phyloP scores from a whole-genome alignment of 53 echinoderm and acorn worm genomes.

The Zoroaster sp. region DNA sequence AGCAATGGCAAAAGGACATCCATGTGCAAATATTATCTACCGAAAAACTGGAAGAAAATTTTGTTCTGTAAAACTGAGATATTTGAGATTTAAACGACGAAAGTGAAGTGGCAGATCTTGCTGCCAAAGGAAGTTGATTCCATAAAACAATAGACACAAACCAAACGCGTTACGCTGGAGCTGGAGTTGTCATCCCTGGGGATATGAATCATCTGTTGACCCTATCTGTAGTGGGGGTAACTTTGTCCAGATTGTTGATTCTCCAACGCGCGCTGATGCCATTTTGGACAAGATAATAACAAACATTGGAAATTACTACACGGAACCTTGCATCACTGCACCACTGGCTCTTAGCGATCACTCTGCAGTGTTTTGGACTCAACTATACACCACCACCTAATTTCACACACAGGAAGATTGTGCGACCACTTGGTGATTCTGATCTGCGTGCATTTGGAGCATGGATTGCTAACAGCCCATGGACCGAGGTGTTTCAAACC shows the following conservation, averaged over 20 bases:
- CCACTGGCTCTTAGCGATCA: too few relatives aligned
- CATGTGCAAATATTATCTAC: not conserved
- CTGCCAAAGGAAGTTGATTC: too few relatives aligned
- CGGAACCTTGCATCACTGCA: too few relatives aligned
- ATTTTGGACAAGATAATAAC: constrained; percentile 12
- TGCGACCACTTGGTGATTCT: not conserved
- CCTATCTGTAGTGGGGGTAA: not conserved
- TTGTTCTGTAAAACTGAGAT: too few relatives aligned
- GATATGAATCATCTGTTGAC: constrained; percentile 29
- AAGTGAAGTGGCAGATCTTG: too few relatives aligned
- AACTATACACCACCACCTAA: too few relatives aligned
- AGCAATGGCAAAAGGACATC: too few relatives aligned
- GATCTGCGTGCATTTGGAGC: constrained; percentile 11
- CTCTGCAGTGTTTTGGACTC: too few relatives aligned
- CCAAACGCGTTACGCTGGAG: constrained; percentile 18
- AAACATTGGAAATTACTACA: not conserved
- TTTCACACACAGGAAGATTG: not conserved
- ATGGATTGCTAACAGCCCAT: not conserved
- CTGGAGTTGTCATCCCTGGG: constrained; percentile 25
- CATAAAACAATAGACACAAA: constrained; percentile 2
- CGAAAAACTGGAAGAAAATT: not conserved
- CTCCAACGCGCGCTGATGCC: not conserved
- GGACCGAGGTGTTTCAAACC: not conserved
- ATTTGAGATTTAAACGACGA: too few relatives aligned
- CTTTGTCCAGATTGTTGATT: not conserved